Percentiles rank a stretch among this genome's conserved stretches.
Evolutionary conservation across 2,888 invertebrate species (phyloP).

Genomic region (Volucella zonaria): DNA sequence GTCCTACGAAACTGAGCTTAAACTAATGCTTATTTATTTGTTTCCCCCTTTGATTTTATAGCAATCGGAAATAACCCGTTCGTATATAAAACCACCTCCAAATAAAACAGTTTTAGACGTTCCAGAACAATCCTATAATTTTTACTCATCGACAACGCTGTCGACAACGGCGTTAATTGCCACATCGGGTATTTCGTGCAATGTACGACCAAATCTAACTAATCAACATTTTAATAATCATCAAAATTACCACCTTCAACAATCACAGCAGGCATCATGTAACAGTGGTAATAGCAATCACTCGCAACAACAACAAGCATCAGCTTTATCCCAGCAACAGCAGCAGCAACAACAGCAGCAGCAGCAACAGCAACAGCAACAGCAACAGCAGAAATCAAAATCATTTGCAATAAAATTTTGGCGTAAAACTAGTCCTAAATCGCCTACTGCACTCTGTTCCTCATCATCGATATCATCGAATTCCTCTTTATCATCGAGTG

Average conservation of each 20-base stretch:
- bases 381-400: slow-evolving; percentile 80
- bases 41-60: slow-evolving; percentile 75
- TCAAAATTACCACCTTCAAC: slow-evolving; percentile 71
- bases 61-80: slow-evolving; percentile 88
- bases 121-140: slow-evolving; percentile 83
- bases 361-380: slow-evolving; percentile 68
- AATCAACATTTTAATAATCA: slow-evolving; percentile 74
- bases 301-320: slow-evolving; percentile 54
- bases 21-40: slow-evolving; percentile 22
- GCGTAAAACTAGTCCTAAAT: slow-evolving; percentile 82
- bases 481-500: slow-evolving; percentile 70
- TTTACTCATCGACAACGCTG: slow-evolving; percentile 75
- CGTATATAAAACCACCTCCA: slow-evolving; percentile 87
- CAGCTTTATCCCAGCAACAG: slow-evolving; percentile 69
- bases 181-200: slow-evolving; percentile 75
- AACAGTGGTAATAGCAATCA: slow-evolving; percentile 55
- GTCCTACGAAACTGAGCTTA: not conserved
- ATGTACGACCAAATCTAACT: slow-evolving; percentile 74
- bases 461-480: slow-evolving; percentile 74
- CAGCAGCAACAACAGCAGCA: slow-evolving; percentile 69
- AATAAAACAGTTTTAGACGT: slow-evolving; percentile 88
- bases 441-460: slow-evolving; percentile 79
- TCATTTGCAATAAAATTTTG: slow-evolving; percentile 82
- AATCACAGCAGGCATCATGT: slow-evolving; percentile 69
- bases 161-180: slow-evolving; percentile 70